These are phyloP conservation scores for Lycophotia porphyrea DNA, from an alignment of 2,888 invertebrate species.

Conservation along the genomic window DNA sequence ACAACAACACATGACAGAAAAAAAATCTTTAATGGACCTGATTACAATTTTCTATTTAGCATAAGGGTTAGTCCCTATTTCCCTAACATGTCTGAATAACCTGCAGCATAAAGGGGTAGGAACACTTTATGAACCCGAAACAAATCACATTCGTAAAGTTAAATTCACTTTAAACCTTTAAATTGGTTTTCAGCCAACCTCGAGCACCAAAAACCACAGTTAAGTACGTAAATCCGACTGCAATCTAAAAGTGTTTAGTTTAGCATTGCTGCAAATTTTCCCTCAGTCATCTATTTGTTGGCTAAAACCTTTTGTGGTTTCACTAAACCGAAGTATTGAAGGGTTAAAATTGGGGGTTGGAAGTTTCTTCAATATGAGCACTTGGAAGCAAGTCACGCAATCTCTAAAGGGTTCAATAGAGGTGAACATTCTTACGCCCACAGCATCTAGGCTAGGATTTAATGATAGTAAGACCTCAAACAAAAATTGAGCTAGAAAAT, in stretches of 20 bases:
- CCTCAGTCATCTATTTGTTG: constrained; percentile 15
- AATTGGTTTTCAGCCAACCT: constrained; percentile 34
- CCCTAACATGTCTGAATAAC: not conserved
- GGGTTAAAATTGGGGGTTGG: constrained; percentile 12
- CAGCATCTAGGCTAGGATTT: not conserved
- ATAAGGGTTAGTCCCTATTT: too few relatives aligned
- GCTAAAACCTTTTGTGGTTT: constrained; percentile 4
- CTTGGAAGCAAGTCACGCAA: constrained; percentile 30
- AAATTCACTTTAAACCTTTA: constrained; percentile 41
- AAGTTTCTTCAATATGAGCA: constrained; percentile 23
- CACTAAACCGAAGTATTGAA: constrained; percentile 14
- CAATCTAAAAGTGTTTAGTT: constrained; percentile 29
- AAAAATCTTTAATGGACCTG: too few relatives aligned
- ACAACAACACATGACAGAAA: too few relatives aligned
- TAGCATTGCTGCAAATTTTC: not conserved
- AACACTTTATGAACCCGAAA: constrained; percentile 4
- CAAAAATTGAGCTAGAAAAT: constrained; percentile 1
- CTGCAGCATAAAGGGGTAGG: not conserved
- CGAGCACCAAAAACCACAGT: constrained; percentile 27
- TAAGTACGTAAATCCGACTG: constrained; percentile 19
- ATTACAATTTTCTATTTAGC: too few relatives aligned
- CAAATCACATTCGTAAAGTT: constrained; percentile 33
- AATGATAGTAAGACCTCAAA: not conserved
- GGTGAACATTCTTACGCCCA: constrained; percentile 20
- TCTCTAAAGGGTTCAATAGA: constrained; percentile 25